Conservation (phyloP, 2,797 vertebrate genomes). For the Menidia menidia region DNA sequence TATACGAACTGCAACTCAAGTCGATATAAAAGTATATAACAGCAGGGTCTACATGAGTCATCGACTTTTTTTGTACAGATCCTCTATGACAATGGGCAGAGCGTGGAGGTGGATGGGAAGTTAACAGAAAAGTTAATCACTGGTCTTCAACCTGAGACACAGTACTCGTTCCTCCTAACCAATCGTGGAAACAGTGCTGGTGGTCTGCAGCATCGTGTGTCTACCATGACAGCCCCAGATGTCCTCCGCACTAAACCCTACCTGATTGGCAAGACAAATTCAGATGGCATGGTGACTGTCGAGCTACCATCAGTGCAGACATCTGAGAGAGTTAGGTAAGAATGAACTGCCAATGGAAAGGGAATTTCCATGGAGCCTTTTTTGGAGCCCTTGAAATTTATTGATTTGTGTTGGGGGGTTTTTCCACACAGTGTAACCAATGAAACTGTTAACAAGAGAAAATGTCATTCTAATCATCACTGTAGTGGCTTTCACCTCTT, state of each 20-base stretch:
- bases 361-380: background rate
- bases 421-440: background rate
- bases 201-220: conserved; percentile 95
- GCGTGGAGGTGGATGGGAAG: conserved; percentile 96
- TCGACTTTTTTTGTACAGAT: conserved; percentile 82
- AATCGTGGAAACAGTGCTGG: conserved; percentile 98
- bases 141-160: conserved; percentile 95
- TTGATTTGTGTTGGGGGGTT: background rate
- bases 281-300: conserved; percentile 96
- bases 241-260: conserved; percentile 94
- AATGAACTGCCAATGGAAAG: background rate
- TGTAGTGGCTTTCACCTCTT: background rate
- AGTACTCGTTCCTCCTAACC: conserved; percentile 97
- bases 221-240: conserved; percentile 94
- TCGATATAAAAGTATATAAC: background rate
- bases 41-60: background rate
- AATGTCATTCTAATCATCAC: background rate
- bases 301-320: conserved; percentile 92
- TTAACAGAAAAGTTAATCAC: conserved; percentile 96
- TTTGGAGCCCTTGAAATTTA: too few species aligned
- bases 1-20: background rate
- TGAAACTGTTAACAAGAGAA: background rate
- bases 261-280: conserved; percentile 93
- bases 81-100: conserved; percentile 97
- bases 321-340: conserved; percentile 92